Evolutionary conservation across 2,113 vertebrate genomes (phyloP).

Genomic region (Notothenia coriiceps): DNA sequence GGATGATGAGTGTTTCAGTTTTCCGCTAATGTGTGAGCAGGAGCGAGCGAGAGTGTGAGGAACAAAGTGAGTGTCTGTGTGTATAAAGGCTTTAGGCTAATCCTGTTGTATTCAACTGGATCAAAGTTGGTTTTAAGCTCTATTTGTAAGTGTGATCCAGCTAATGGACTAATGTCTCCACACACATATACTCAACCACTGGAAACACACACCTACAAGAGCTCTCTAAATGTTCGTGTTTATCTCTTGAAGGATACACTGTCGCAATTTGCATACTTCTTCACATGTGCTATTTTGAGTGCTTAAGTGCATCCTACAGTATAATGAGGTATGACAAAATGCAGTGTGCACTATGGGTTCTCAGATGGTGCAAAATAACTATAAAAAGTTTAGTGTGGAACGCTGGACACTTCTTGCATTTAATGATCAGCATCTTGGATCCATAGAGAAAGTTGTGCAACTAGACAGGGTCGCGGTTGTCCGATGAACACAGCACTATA

Average conservation of each 20-base stretch:
- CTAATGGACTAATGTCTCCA: constrained; percentile 48
- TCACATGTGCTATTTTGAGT: background rate
- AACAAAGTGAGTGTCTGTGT: constrained; percentile 54
- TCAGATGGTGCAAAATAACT: too few relatives aligned
- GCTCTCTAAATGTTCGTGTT: background rate
- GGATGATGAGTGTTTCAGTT: constrained; percentile 42
- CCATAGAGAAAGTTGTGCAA: too few relatives aligned
- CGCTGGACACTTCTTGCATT: too few relatives aligned
- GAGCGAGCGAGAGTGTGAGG: constrained; percentile 31
- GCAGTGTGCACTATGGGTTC: too few relatives aligned
- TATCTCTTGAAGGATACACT: background rate
- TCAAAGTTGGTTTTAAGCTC: constrained; percentile 69
- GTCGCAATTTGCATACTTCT: background rate
- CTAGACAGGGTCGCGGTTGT: too few relatives aligned
- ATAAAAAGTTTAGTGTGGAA: too few relatives aligned
- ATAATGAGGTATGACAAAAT: too few relatives aligned
- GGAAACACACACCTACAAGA: background rate
- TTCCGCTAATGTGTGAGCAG: background rate
- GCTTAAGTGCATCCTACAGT: background rate
- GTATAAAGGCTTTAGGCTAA: constrained; percentile 65
- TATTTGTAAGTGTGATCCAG: constrained; percentile 51
- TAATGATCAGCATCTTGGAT: too few relatives aligned
- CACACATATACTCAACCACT: constrained; percentile 23
- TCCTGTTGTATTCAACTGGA: constrained; percentile 69
- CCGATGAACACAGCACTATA: too few relatives aligned